Evolutionary conservation across 2,113 vertebrate species (phyloP), one percentile per base, ranked within the genome.

Genomic region (Holacanthus passer): DNA sequence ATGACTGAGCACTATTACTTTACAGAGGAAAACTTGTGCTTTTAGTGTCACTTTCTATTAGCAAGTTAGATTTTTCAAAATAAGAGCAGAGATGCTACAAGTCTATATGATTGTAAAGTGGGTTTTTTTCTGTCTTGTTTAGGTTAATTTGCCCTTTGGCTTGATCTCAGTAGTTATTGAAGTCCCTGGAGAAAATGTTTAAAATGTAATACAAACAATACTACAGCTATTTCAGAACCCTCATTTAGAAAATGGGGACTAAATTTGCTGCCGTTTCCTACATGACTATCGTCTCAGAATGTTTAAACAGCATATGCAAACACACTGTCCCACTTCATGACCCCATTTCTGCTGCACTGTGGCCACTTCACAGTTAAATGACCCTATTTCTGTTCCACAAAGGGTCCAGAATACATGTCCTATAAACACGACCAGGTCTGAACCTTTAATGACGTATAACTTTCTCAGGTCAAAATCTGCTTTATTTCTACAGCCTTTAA

Each of bases 401-500:
- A 39, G 41, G 13, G 29, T 35, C 0, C 27, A 62, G 62, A 9
- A n/a, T 10, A n/a, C 14, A 31, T 41, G 7, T 5, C 29, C 16
- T 3, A 4, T 19, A 16, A 41, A 35, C 14, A 32, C 47, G 16
- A 29, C 7, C n/a, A 14, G 19, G 12, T 27, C 2, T 47, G 17
- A 17, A 67, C 31, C 14, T 79, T 58, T 7, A 65, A 8, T 73
- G 39, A 11, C 2, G n/a, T n/a, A 17, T 35, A 24, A 27, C 16
- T 27, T 35, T 53, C 5, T 41, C n/a, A 27, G 48, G 71, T 62
- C n/a, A 66, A 43, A n/a, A 45, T 35, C 4, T 1, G n/a, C 53
- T 55, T 24, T 16, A 62, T 56, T 83, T 73, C n/a, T 31, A 74
- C 24, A 32, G 11, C n/a, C 2, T 7, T 68, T 82, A 41, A 74